Evolutionary conservation across 2,888 invertebrate genomes (phyloP).

Genomic region (Epinotia demarniana): DNA sequence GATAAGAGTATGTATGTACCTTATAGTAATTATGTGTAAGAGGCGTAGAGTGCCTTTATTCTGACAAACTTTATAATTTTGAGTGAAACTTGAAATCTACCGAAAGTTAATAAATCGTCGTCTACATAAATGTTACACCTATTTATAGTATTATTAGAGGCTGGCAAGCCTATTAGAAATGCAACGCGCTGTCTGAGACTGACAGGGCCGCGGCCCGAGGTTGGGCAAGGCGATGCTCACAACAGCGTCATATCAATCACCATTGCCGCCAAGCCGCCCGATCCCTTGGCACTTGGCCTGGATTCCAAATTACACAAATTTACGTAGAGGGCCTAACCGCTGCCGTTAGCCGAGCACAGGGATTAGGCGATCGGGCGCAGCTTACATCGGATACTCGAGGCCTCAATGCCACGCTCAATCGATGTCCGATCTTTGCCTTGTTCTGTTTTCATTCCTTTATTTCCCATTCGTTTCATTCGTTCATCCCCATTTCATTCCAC

Average conservation of each 20-base stretch:
- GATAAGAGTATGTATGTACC: too few species aligned
- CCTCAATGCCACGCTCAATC: slow-evolving; percentile 75
- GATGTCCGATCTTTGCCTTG: slow-evolving; percentile 66
- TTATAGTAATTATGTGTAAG: too few species aligned
- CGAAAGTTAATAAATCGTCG: neutral
- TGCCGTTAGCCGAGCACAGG: slow-evolving; percentile 70
- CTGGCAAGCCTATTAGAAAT: slow-evolving; percentile 65
- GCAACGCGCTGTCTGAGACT: slow-evolving; percentile 66
- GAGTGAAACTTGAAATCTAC: neutral
- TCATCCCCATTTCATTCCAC: slow-evolving; percentile 37
- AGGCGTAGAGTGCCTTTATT: too few species aligned
- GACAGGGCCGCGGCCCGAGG: slow-evolving; percentile 59
- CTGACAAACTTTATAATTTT: too few species aligned
- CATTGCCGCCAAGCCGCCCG: slow-evolving; percentile 73
- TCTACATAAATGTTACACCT: slow-evolving; percentile 11
- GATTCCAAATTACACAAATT: slow-evolving; percentile 84
- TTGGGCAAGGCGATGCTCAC: slow-evolving; percentile 66
- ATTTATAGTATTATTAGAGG: slow-evolving; percentile 42
- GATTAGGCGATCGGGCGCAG: slow-evolving; percentile 76
- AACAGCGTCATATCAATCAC: slow-evolving; percentile 82
- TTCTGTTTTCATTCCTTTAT: slow-evolving; percentile 55
- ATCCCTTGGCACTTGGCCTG: slow-evolving; percentile 84
- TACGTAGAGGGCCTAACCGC: slow-evolving; percentile 79
- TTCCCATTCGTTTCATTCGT: slow-evolving; percentile 55
- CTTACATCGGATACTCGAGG: slow-evolving; percentile 71